Percentiles rank a stretch among this genome's conserved stretches.
phyloP scores from a whole-genome alignment of 2,888 invertebrate species.

The Meteorus cinctellus region DNA sequence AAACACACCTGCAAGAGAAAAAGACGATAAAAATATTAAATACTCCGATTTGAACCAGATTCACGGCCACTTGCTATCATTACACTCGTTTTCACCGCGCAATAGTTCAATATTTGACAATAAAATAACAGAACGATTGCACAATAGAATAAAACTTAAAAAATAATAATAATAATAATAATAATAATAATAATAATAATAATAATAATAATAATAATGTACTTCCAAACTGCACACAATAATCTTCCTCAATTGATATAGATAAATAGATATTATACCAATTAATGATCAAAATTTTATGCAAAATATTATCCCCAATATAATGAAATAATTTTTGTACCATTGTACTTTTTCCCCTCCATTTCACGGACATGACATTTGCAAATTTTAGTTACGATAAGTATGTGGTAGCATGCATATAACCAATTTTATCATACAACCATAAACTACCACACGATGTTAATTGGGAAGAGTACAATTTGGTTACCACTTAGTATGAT shows the following conservation, averaged over 20 bases:
- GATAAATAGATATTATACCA: not conserved
- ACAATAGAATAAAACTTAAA: not conserved
- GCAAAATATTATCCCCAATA: constrained; percentile 15
- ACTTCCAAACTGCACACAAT: constrained; percentile 4
- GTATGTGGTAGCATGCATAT: constrained; percentile 31
- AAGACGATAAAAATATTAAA: constrained; percentile 35
- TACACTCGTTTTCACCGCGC: not conserved
- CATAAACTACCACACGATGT: constrained; percentile 46
- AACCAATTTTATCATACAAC: constrained; percentile 33
- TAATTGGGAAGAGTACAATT: constrained; percentile 49
- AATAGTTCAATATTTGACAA: not conserved
- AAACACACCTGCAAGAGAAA: constrained; percentile 79
- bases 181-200: constrained; percentile 1
- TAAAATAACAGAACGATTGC: not conserved
- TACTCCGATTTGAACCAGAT: not conserved
- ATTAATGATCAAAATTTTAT: not conserved
- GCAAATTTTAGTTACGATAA: not conserved
- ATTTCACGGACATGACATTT: not conserved
- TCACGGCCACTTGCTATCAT: not conserved
- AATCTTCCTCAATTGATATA: not conserved
- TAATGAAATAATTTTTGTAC: constrained; percentile 2
- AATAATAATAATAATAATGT: constrained; percentile 2
- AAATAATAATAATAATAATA: not conserved
- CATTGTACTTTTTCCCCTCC: not conserved
- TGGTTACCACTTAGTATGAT: constrained; percentile 85